Percentiles rank a stretch among this genome's conserved stretches.
Conservation (phyloP, 2,113 vertebrate species). For the Oreotragus oreotragus region DNA sequence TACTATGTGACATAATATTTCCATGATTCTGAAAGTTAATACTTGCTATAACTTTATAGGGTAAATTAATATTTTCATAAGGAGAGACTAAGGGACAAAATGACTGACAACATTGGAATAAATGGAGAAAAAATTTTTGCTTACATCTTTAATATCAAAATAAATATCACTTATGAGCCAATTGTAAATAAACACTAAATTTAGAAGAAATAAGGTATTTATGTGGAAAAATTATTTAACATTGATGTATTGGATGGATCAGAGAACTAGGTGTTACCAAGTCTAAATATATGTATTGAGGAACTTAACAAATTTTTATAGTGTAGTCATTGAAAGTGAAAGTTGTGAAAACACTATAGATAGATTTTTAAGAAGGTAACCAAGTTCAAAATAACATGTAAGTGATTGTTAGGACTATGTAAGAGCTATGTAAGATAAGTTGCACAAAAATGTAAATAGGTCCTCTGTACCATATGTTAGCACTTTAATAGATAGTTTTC, state of each 20-base stretch:
- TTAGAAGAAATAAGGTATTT: not conserved
- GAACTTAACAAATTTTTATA: not conserved
- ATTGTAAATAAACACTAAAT: not conserved
- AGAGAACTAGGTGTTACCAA: not conserved
- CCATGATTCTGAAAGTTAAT: not conserved
- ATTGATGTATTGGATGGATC: not conserved
- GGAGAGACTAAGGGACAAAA: not conserved
- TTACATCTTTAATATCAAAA: not conserved
- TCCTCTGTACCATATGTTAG: not conserved
- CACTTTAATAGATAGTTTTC: not conserved
- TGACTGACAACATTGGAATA: not conserved
- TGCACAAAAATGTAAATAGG: not conserved
- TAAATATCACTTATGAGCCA: not conserved
- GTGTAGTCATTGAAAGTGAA: not conserved
- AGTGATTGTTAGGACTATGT: not conserved
- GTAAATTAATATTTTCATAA: not conserved
- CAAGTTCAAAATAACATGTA: not conserved
- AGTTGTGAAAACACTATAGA: not conserved
- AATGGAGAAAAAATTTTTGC: not conserved
- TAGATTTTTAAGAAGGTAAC: not conserved
- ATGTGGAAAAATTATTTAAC: not conserved
- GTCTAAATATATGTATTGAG: not conserved
- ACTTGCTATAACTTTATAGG: not conserved
- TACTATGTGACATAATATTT: not conserved
- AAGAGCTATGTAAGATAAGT: not conserved